phyloP scores from a whole-genome alignment of 2,888 invertebrate genomes.

The Campoletis raptor region DNA sequence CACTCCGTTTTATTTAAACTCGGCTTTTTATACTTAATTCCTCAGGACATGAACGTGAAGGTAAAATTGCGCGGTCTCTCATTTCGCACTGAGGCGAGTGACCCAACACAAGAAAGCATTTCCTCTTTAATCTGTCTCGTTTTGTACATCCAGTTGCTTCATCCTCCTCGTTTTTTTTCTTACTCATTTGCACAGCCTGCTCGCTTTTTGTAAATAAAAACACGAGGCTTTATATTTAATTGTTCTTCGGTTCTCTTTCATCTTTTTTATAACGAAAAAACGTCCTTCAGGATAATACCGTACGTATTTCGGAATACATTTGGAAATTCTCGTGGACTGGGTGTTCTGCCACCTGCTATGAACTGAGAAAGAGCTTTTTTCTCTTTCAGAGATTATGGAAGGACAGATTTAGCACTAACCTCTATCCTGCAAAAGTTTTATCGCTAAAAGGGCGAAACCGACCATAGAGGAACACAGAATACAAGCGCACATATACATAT shows the following conservation, averaged over 20 bases:
- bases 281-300: neutral
- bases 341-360: neutral
- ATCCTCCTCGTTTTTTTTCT: neutral
- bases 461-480: neutral
- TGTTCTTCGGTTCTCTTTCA: slow-evolving; percentile 8
- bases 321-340: neutral
- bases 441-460: neutral
- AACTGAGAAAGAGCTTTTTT: neutral
- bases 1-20: neutral
- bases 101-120: slow-evolving; percentile 1
- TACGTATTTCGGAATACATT: neutral
- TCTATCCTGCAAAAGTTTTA: slow-evolving; percentile 10
- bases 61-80: neutral
- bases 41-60: neutral
- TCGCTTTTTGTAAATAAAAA: slow-evolving; percentile 12
- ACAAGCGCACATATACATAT: neutral
- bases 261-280: neutral
- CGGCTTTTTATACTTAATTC: slow-evolving; percentile 10
- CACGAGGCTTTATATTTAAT: slow-evolving; percentile 4
- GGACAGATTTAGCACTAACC: slow-evolving; percentile 6
- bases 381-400: slow-evolving; percentile 10
- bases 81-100: slow-evolving; percentile 10
- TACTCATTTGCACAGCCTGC: neutral
- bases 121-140: slow-evolving; percentile 6
- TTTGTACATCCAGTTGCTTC: neutral